phyloP scores from a whole-genome alignment of 2,113 vertebrate genomes.

The Halichoeres trimaculatus region DNA sequence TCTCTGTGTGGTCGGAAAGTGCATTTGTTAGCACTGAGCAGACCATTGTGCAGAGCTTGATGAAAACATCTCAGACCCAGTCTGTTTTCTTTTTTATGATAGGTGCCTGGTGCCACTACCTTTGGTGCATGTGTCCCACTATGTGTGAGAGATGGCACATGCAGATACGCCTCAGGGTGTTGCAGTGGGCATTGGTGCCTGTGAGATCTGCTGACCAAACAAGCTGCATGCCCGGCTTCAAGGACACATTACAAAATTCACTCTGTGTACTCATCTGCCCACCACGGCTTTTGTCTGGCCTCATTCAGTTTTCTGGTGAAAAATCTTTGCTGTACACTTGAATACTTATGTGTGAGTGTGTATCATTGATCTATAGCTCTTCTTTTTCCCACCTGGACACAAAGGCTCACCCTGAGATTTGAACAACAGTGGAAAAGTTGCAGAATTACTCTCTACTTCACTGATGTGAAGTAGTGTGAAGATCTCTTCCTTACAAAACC shows the following conservation, averaged over 20 bases:
- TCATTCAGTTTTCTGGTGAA: constrained; percentile 27
- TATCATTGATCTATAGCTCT: constrained; percentile 26
- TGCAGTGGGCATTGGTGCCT: constrained; percentile 26
- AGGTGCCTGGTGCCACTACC: neutral
- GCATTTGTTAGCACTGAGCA: neutral
- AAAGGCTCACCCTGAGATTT: constrained; percentile 6
- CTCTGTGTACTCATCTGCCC: constrained; percentile 22
- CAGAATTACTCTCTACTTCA: no score
- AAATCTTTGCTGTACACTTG: constrained; percentile 26
- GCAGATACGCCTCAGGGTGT: constrained; percentile 15
- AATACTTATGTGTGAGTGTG: constrained; percentile 6
- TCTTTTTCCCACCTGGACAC: constrained; percentile 32
- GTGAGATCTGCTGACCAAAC: constrained; percentile 66
- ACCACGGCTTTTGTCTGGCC: constrained; percentile 32
- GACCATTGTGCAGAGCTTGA: neutral
- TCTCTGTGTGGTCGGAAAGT: constrained; percentile 3
- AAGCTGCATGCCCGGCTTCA: constrained; percentile 53
- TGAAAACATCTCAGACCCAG: neutral
- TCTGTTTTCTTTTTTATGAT: no score
- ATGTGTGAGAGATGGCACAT: constrained; percentile 2
- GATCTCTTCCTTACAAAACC: neutral
- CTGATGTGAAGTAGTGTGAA: neutral
- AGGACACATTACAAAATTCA: constrained; percentile 55
- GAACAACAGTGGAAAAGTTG: neutral
- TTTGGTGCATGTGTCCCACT: constrained; percentile 1